Base-by-base conservation (phyloP, 2,113 vertebrate genomes). In the Acanthisitta chloris region DNA sequence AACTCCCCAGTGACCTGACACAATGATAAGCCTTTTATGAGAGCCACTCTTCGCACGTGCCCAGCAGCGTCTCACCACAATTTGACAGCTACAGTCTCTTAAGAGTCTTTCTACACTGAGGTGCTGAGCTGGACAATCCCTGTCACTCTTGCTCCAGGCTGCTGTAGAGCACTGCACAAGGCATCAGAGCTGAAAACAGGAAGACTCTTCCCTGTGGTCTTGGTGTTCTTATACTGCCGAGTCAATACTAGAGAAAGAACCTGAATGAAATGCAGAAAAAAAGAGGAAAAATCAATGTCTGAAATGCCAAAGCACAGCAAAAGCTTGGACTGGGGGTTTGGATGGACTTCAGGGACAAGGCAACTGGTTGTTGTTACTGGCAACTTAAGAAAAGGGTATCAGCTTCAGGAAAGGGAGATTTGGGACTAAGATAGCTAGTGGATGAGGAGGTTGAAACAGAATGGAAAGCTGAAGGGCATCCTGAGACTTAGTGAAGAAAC, bases 41-140 rank as follows among this genome's bases (percentile, higher is more conserved):
- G 76, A 91, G 16, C 20, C 54, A 34, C 33, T 26, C 52, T 51
- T 49, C 12, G 36, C 81, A 69, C 48, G 33, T 57, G 42, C 54
- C 72, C 81, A 80, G 81, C 52, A 85, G 26, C 17, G 13, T 9
- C 19, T 19, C 42, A 58, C 64, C 57, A 42, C 70, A 23, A 7
- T 72, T 59, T 79, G 65, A 59, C 61, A 87, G 74, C 85, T 52
- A 24, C 24, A 10, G n/a, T 26, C 79, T 66, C 78, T 24, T 52
- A 61, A 48, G 52, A 69, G 57, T 3, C 81, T 38, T 87, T 85
- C 61, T 8, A 3, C 3, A 2, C 57, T 6, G 57, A 85, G 65
- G n/a, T 72, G 90, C 78, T 85, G 61, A 92, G 61, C 66, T 65
- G 90, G 62, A 80, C 90, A 82, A 61, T 42, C 52, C 57, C 58